These are phyloP conservation scores for Siphlonurus alternatus DNA, from an alignment of 2,888 invertebrate genomes.

Conservation along the genomic window DNA sequence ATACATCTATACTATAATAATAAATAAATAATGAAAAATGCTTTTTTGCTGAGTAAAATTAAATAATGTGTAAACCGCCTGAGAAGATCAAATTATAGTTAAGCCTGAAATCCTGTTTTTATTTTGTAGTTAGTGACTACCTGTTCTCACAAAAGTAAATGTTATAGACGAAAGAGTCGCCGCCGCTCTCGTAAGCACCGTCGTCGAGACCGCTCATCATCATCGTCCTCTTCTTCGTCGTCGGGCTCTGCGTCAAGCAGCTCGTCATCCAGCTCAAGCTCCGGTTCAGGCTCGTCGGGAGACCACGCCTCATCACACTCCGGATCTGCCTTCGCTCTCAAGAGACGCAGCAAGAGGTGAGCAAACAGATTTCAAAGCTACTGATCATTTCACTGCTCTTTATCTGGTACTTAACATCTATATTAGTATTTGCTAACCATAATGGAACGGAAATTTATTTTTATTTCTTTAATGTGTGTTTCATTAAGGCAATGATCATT, in stretches of 20 bases:
- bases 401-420: not conserved
- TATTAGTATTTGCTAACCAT: not conserved
- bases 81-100: too few species aligned
- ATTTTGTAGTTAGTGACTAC: too few species aligned
- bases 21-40: too few species aligned
- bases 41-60: too few species aligned
- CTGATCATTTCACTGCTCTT: not conserved
- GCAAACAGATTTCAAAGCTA: not conserved
- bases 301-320: not conserved
- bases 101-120: too few species aligned
- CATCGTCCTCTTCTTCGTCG: constrained; percentile 21
- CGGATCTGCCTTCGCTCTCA: constrained; percentile 25
- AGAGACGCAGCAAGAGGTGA: constrained; percentile 16
- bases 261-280: constrained; percentile 25
- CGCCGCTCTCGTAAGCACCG: constrained; percentile 37
- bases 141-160: too few species aligned
- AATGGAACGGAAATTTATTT: too few species aligned
- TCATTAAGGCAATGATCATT: too few species aligned
- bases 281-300: constrained; percentile 5
- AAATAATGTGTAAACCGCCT: too few species aligned
- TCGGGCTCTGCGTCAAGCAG: constrained; percentile 12
- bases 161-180: constrained; percentile 30
- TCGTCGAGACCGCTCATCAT: not conserved
- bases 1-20: too few species aligned
- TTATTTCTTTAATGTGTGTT: too few species aligned